These are phyloP conservation scores for Mormyrops attenuatus DNA, from an alignment of 2,797 vertebrate genomes.

Conservation along the genomic window DNA sequence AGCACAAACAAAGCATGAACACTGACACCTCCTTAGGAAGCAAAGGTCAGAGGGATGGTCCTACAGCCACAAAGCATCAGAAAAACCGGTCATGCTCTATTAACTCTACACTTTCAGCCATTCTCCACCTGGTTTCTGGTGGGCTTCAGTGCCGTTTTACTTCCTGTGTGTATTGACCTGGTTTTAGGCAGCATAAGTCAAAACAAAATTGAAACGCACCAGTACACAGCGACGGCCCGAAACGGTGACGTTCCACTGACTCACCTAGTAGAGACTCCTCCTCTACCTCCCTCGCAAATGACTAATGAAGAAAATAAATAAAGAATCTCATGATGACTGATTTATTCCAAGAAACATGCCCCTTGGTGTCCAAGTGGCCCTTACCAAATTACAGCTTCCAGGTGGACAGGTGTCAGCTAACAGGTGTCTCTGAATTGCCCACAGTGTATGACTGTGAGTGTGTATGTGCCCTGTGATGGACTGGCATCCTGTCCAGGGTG, in stretches of 20 bases:
- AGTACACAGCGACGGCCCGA: background rate
- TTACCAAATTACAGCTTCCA: background rate
- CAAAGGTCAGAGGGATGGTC: background rate
- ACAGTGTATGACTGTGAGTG: background rate
- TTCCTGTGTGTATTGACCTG: background rate
- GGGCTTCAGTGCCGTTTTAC: background rate
- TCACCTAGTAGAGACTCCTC: background rate
- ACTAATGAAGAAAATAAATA: background rate
- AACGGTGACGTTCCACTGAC: background rate
- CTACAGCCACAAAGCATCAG: background rate
- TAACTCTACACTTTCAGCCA: background rate
- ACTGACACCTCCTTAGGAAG: background rate
- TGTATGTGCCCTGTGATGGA: background rate
- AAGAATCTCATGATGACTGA: background rate
- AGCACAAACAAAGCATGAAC: constrained; percentile 1
- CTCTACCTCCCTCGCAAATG: background rate
- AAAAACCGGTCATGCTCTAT: background rate
- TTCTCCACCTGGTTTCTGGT: background rate
- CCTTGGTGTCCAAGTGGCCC: background rate
- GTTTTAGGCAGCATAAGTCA: background rate
- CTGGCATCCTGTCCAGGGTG: no score
- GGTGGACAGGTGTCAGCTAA: background rate
- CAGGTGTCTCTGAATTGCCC: background rate
- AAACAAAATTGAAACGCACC: background rate
- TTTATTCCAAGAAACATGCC: background rate